Percentiles rank a stretch among this genome's conserved stretches.
phyloP scores from a whole-genome alignment of 2,113 vertebrate species.

The Narcine bancroftii region DNA sequence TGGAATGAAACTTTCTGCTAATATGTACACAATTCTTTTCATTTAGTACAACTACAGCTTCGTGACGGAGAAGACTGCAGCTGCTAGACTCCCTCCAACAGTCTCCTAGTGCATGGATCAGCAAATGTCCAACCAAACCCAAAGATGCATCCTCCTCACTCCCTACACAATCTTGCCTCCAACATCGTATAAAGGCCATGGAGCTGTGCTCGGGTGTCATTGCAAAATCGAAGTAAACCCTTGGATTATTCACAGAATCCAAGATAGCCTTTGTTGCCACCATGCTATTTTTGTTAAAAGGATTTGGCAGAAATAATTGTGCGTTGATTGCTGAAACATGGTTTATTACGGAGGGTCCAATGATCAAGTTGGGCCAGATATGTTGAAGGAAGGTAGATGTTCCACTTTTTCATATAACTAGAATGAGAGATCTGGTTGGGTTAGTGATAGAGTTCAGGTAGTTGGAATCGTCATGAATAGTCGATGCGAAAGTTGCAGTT shows the following conservation, averaged over 20 bases:
- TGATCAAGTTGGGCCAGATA: neutral
- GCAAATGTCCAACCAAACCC: neutral
- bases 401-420: neutral
- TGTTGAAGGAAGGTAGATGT: neutral
- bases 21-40: neutral
- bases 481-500: no score
- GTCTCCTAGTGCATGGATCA: neutral
- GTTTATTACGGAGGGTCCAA: neutral
- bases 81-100: conserved; percentile 49
- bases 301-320: neutral
- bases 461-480: no score
- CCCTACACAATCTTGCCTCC: neutral
- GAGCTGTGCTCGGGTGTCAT: neutral
- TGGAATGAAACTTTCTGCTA: neutral
- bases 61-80: conserved; percentile 54
- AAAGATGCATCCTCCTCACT: neutral
- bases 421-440: neutral
- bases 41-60: conserved; percentile 55
- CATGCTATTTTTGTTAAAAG: neutral
- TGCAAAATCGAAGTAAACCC: neutral
- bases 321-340: neutral
- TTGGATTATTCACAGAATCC: neutral
- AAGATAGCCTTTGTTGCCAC: no score
- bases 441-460: neutral
- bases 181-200: neutral